Base-by-base conservation (phyloP, 2,888 invertebrate species). In the Ectobius pallidus region DNA sequence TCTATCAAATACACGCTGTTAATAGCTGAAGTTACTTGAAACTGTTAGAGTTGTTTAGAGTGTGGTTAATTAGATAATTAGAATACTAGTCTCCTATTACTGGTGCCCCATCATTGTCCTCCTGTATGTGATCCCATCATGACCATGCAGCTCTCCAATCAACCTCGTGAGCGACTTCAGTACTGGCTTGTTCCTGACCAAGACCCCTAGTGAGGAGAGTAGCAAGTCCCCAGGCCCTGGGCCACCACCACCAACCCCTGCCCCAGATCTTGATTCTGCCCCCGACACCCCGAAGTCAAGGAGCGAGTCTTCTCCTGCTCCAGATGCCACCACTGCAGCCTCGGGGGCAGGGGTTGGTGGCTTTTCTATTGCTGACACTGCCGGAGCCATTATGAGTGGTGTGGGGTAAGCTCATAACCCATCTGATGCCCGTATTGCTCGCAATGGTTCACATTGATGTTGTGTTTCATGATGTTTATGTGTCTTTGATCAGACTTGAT, bases 81-180 rank as follows among this genome's bases (percentile, higher is more conserved):
- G n/a, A n/a, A n/a, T n/a, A n/a, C n/a, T n/a, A n/a, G n/a, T n/a
- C n/a, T n/a, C n/a, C n/a, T n/a, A n/a, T n/a, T n/a, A n/a, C n/a
- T n/a, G n/a, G n/a, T n/a, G n/a, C n/a, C 58, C 58, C 58, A 58
- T 30, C 58, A 1, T 58, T 58, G 27, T 30, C 58, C 58, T 58
- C 4, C 30, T 30, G 20, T 20, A 25, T 58, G 30, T 58, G 2
- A 58, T 58, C 69, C 49, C 32, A 27, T 39, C n/a, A 27, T 44
- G 27, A 52, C 32, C 27, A 16, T 81, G 81, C 84, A 94, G 94
- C 87, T 95, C 95, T 82, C 95, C 95, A 82, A 94, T 95, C 87
- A 94, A 94, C 89, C 90, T 97, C 89, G 96, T 96, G 65, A 65
- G 65, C 85, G 96, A 96, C 89, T 94, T 97, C 87, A 95, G 96